These are phyloP conservation scores for Rhagium mordax DNA, from an alignment of 2,888 invertebrate genomes.

Conservation along the genomic window DNA sequence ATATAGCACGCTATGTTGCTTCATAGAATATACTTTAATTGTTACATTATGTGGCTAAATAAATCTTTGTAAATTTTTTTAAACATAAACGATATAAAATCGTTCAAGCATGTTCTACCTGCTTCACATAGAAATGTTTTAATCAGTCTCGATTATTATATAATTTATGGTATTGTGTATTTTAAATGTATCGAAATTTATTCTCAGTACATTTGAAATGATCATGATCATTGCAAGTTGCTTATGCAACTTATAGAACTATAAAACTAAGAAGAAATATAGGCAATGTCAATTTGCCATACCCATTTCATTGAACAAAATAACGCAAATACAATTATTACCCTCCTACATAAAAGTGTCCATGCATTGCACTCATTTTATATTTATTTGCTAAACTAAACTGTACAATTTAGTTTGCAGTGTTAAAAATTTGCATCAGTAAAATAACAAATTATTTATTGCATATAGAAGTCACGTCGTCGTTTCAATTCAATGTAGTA, in stretches of 20 bases:
- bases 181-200: conserved; percentile 14
- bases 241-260: conserved; percentile 22
- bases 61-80: too few relatives aligned
- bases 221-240: conserved; percentile 16
- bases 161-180: conserved; percentile 11
- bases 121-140: conserved; percentile 9
- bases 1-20: conserved; percentile 16
- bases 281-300: conserved; percentile 20
- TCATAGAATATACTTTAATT: conserved; percentile 1
- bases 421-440: neutral
- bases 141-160: neutral
- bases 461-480: neutral
- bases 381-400: neutral
- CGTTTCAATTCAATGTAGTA: neutral
- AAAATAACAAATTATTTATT: neutral
- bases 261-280: conserved; percentile 15
- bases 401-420: neutral
- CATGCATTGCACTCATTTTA: neutral
- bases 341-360: neutral
- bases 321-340: conserved; percentile 13
- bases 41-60: conserved; percentile 14
- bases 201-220: neutral
- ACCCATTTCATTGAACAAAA: conserved; percentile 6
- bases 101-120: conserved; percentile 14
- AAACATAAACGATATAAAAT: conserved; percentile 13